Evolutionary conservation across 2,797 vertebrate genomes (phyloP), one percentile per base, ranked within the genome.

Genomic region (Odontamblyopus lacepedii): DNA sequence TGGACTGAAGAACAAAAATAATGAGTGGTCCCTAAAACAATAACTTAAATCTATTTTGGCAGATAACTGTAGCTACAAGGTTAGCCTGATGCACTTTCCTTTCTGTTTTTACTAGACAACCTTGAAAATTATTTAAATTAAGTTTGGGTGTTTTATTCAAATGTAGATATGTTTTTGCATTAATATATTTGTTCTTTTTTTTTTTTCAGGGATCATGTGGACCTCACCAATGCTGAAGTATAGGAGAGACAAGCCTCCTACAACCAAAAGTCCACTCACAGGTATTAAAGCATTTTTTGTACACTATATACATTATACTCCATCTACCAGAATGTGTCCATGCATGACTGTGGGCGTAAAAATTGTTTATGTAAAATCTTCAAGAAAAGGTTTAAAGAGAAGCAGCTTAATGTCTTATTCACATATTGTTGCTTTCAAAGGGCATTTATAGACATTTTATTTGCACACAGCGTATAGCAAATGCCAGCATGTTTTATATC

Each of bases 391-490:
- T 76, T 65, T 77, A 67, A 61, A 77, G 72, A 59, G 35, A 61
- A 59, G 53, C 71, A 75, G 70, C 50, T 77, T 9, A 9, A 15
- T 2, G 15, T 72, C 56, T 16, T 51, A 56, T 41, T 57, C 56
- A 77, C 73, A 75, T 56, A 75, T 73, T 75, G 26, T 56, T 15
- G 53, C 50, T 61, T 78, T 83, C 74, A 71, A 53, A 66, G 48
- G 59, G 80, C 67, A 70, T 84, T 74, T 78, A 76, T 72, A 65
- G 69, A 51, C 61, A 41, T 81, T 88, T 87, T 76, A 78, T 77
- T 83, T 74, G 66, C 63, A 6, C 68, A 63, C 23, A 38, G 70
- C 18, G 60, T 38, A 65, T 44, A 56, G 77, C 82, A 83, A 85
- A 83, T 77, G 78, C 83, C 82, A 76, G 55, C 76, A 77, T 59